These are phyloP conservation scores for Formica exsecta DNA, from an alignment of 1,140 invertebrate genomes.

Conservation along the genomic window DNA sequence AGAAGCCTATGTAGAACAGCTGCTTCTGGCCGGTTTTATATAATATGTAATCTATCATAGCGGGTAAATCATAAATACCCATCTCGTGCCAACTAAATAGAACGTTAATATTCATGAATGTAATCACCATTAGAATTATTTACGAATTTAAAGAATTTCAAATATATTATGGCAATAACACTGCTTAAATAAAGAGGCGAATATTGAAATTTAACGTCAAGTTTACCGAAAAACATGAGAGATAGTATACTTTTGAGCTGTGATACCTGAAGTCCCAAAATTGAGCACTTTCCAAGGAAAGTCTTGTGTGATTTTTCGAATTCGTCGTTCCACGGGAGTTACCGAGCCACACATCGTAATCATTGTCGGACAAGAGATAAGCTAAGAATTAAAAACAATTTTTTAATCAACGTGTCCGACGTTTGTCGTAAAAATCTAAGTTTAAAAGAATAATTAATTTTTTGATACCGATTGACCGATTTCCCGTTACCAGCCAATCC, in stretches of 20 bases:
- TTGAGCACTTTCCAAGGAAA: slow-evolving; percentile 84
- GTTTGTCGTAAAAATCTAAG: background rate
- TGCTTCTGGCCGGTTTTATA: slow-evolving; percentile 86
- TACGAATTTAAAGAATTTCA: background rate
- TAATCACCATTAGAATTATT: background rate
- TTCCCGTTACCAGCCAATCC: slow-evolving; percentile 90
- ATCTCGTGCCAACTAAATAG: slow-evolving; percentile 87
- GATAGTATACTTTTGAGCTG: background rate
- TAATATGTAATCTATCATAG: slow-evolving; percentile 90
- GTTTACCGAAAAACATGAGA: background rate
- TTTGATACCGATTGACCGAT: slow-evolving; percentile 85
- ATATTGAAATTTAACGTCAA: background rate
- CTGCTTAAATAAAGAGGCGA: background rate
- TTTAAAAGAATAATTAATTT: slow-evolving; percentile 6
- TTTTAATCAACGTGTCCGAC: background rate
- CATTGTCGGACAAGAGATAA: slow-evolving; percentile 86
- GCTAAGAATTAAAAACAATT: slow-evolving; percentile 15
- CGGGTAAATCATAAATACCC: slow-evolving; percentile 90
- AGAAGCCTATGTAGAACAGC: slow-evolving; percentile 88
- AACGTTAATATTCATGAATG: background rate
- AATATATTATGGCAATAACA: background rate
- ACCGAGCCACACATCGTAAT: slow-evolving; percentile 91
- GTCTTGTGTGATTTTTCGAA: slow-evolving; percentile 87
- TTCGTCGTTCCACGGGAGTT: slow-evolving; percentile 90
- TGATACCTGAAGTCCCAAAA: slow-evolving; percentile 86